These are phyloP conservation scores for Grapholita molesta DNA, from an alignment of 1,140 invertebrate genomes.

Conservation along the genomic window DNA sequence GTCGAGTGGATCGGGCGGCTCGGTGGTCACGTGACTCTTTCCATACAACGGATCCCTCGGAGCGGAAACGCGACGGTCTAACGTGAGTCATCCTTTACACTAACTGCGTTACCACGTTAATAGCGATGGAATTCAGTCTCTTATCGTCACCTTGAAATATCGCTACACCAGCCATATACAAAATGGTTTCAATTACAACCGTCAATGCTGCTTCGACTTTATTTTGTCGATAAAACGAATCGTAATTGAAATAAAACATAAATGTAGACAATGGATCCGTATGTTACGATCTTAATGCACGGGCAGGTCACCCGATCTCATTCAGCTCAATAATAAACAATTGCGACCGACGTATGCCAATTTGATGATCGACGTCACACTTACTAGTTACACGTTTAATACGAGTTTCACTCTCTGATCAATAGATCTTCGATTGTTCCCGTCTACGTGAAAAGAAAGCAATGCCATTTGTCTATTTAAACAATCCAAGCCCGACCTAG, in stretches of 20 bases:
- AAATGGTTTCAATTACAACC: neutral
- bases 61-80: too few relatives aligned
- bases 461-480: conserved; percentile 20
- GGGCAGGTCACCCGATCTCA: conserved; percentile 28
- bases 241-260: conserved; percentile 11
- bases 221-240: neutral
- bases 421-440: conserved; percentile 8
- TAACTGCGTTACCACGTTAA: too few relatives aligned
- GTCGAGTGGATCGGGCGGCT: too few relatives aligned
- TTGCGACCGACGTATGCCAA: neutral
- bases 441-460: conserved; percentile 2
- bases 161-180: neutral
- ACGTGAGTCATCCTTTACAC: too few relatives aligned
- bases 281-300: conserved; percentile 21
- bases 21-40: too few relatives aligned
- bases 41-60: too few relatives aligned
- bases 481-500: conserved; percentile 18
- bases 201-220: neutral
- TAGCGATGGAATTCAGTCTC: too few relatives aligned
- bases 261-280: neutral
- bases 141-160: neutral
- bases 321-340: conserved; percentile 32
- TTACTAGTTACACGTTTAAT: neutral
- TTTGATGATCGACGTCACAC: neutral
- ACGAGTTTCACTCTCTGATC: conserved; percentile 14